Evolutionary conservation across 1,140 invertebrate genomes (phyloP).

Genomic region (Platorchestia sp.): DNA sequence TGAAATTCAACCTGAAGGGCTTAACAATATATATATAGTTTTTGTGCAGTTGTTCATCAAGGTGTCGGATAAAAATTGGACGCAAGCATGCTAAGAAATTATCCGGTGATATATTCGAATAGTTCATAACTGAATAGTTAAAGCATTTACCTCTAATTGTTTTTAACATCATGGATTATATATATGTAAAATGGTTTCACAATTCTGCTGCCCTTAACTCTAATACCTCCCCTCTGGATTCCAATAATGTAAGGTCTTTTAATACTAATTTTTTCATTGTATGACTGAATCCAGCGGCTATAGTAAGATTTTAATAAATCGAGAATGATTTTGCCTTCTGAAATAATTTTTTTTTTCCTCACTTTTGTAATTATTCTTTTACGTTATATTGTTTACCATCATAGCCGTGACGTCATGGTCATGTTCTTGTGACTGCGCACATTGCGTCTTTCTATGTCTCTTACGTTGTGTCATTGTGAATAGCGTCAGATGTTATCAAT

Average conservation of each 20-base stretch:
- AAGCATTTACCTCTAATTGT: no score
- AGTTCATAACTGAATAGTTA: no score
- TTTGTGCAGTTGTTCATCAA: no score
- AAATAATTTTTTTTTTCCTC: not conserved
- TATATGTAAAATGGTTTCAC: no score
- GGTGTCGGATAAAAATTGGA: no score
- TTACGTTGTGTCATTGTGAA: not conserved
- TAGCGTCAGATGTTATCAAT: not conserved
- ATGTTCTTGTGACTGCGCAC: constrained; percentile 49
- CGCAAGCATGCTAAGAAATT: no score
- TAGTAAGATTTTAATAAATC: not conserved
- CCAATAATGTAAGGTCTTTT: not conserved
- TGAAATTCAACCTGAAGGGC: no score
- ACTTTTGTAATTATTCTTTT: not conserved
- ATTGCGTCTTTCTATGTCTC: not conserved
- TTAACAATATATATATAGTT: no score
- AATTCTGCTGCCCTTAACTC: not conserved
- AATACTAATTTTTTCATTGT: not conserved
- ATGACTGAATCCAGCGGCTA: not conserved
- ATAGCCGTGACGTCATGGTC: constrained; percentile 27
- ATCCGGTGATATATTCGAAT: no score
- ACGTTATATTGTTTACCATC: constrained; percentile 16
- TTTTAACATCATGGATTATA: no score
- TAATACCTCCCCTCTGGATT: not conserved
- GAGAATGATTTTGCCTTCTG: not conserved